Evolutionary conservation across 2,888 invertebrate genomes (phyloP), one percentile per base, ranked within the genome.

Genomic region (Zeuzera pyrina): DNA sequence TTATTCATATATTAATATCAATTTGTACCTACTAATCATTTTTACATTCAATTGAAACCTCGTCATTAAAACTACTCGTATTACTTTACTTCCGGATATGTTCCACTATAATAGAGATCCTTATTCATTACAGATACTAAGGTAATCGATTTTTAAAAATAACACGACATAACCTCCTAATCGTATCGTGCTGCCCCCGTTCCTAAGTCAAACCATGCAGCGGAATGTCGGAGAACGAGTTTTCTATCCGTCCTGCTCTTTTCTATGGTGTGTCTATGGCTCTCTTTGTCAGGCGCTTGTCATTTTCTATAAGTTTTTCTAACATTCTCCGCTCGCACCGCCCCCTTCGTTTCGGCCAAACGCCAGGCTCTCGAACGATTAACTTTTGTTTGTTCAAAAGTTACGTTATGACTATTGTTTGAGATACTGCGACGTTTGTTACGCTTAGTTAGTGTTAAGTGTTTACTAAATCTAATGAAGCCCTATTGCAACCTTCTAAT

Each of bases 241-340:
- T 83, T 70, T 70, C 66, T 72, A 67, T 70, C 77, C 61, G 63
- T 83, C 83, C 59, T 57, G 57, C 57, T 79, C 76, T 55, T 57
- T 55, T 68, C 61, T 71, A 74, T 61, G 63, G 61, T 55, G 53
- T 53, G 52, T 47, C 50, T 72, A 48, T 62, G 52, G 51, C 78
- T 55, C 66, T 81, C 81, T 61, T 60, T 70, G 65, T 83, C 81
- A 54, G 64, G 52, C 56, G 68, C 78, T 77, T 81, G 81, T 83
- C 83, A 81, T 83, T 81, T 81, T 81, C 81, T 81, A 78, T 81
- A 78, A 81, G 78, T 79, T 83, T 83, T 83, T 83, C 83, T 81
- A 79, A 78, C 77, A 69, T 72, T 76, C 78, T 70, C 74, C 60
- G 66, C 57, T 64, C 60, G 60, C 61, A 55, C 59, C 66, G 71